Evolutionary conservation across 2,888 invertebrate species (phyloP).

Genomic region (Orchesellides sinensis): DNA sequence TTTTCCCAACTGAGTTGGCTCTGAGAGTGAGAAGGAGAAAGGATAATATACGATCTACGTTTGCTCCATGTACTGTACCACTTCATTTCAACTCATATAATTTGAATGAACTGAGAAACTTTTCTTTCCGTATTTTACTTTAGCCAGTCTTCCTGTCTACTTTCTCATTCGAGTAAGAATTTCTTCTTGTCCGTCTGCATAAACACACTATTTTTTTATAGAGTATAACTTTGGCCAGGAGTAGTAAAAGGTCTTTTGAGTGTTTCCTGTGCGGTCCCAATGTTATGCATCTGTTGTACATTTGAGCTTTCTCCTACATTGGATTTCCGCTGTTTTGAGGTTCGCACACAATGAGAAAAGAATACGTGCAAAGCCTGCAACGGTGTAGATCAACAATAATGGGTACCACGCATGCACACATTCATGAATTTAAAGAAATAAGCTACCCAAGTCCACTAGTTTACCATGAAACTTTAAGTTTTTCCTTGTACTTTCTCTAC

Average conservation of each 20-base stretch:
- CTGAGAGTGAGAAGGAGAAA: constrained; percentile 33
- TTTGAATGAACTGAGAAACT: constrained; percentile 51
- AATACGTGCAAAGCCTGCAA: too few species aligned
- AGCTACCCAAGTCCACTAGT: too few species aligned
- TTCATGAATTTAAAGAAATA: too few species aligned
- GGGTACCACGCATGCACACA: too few species aligned
- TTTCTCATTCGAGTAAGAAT: neutral
- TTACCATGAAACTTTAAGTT: neutral
- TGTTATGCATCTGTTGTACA: too few species aligned
- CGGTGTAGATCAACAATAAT: too few species aligned
- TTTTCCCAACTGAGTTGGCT: neutral
- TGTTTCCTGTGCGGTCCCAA: neutral
- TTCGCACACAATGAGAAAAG: neutral
- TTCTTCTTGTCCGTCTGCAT: neutral
- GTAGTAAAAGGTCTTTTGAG: neutral
- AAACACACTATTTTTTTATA: neutral
- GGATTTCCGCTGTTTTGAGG: neutral
- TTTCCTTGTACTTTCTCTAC: neutral
- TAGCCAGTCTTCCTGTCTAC: neutral
- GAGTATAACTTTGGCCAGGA: neutral
- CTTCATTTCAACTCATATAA: constrained; percentile 56
- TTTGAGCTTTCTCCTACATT: too few species aligned
- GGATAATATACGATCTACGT: constrained; percentile 35
- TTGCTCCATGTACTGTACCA: constrained; percentile 17
- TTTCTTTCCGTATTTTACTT: constrained; percentile 1